A percentile compares a stretch with the other conserved stretches of the same genome.
Conservation (phyloP, 2,888 invertebrate species). For the Tinea pellionella region DNA sequence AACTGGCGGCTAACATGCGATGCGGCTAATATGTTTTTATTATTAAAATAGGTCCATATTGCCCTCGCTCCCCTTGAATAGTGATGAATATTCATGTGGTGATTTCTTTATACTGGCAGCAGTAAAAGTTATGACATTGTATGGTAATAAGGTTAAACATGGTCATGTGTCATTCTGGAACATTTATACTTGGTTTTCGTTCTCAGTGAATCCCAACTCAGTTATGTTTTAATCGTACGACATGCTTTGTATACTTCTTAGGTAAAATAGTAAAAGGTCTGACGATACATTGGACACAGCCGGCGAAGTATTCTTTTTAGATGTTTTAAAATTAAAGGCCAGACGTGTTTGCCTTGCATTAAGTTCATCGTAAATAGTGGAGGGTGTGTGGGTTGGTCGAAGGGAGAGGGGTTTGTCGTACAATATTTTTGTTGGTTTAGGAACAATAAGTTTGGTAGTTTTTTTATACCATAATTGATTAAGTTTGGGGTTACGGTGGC, state of each 20-base stretch:
- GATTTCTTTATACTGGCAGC: conserved; percentile 7
- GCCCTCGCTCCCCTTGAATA: neutral
- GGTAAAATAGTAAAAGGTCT: too few relatives aligned
- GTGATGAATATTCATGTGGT: conserved; percentile 13
- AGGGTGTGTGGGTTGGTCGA: neutral
- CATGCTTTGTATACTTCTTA: too few relatives aligned
- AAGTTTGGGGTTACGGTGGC: neutral
- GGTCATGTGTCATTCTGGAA: neutral
- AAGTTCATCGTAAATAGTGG: neutral
- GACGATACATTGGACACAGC: too few relatives aligned
- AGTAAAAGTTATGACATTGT: conserved; percentile 10
- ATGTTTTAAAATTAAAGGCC: neutral
- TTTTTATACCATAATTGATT: neutral
- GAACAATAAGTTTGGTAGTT: neutral
- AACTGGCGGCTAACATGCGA: conserved; percentile 41
- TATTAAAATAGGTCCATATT: conserved; percentile 14
- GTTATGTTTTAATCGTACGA: too few relatives aligned
- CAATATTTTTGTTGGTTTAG: conserved; percentile 3
- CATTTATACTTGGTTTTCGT: neutral
- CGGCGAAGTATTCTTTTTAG: too few relatives aligned
- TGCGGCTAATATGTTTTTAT: conserved; percentile 14
- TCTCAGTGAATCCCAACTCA: too few relatives aligned
- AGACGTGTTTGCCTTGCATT: conserved; percentile 1
- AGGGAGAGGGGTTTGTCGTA: neutral
- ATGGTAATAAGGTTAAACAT: conserved; percentile 7